Percentiles rank a stretch among this genome's conserved stretches.
Conservation (phyloP, 2,113 vertebrate species). For the Siniperca knerii region DNA sequence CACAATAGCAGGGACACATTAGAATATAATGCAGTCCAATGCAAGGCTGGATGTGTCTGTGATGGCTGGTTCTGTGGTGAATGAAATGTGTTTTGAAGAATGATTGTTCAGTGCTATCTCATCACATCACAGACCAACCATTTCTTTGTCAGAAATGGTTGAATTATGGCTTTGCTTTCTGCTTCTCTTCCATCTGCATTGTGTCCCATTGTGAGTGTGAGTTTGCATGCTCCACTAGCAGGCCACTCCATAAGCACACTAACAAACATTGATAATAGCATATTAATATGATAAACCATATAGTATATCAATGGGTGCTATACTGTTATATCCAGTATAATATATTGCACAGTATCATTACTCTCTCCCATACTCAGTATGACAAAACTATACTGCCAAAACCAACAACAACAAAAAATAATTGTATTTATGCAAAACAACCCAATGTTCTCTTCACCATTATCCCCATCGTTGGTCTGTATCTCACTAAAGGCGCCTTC, state of each 20-base stretch:
- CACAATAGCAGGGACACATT: not conserved
- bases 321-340: not conserved
- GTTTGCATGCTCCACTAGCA: not conserved
- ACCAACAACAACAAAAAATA: not conserved
- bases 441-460: not conserved
- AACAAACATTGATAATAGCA: not conserved
- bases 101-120: constrained; percentile 2
- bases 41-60: not conserved
- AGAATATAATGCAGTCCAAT: not conserved
- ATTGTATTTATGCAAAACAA: not conserved
- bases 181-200: not conserved
- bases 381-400: not conserved
- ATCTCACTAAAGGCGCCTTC: not conserved
- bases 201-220: not conserved
- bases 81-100: constrained; percentile 5
- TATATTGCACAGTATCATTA: not conserved
- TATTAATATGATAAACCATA: not conserved
- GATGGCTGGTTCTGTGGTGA: not conserved
- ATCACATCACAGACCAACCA: not conserved
- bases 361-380: not conserved
- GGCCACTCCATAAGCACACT: not conserved
- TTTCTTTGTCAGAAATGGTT: constrained; percentile 9
- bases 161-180: not conserved
- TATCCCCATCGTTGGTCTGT: not conserved
- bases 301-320: not conserved